A percentile compares a stretch with the other conserved stretches of the same genome.
Conservation (phyloP, 2,888 invertebrate genomes). For the Agrilus biguttatus region DNA sequence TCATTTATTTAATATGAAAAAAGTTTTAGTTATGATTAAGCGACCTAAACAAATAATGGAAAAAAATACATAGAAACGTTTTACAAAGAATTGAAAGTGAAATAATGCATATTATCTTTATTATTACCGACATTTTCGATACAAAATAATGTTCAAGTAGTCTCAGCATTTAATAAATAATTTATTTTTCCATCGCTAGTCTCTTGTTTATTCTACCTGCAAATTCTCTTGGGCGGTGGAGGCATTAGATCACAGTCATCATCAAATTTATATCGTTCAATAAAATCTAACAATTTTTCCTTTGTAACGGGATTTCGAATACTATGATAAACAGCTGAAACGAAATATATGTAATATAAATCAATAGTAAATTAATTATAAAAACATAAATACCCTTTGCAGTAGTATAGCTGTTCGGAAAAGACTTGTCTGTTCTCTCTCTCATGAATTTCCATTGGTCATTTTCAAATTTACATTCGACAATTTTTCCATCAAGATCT, state of each 20-base stretch:
- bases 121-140: too few species aligned
- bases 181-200: too few species aligned
- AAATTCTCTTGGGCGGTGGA: slow-evolving; percentile 42
- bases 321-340: slow-evolving; percentile 67
- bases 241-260: slow-evolving; percentile 61
- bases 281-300: slow-evolving; percentile 60
- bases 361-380: slow-evolving; percentile 3
- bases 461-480: slow-evolving; percentile 82
- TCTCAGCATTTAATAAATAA: too few species aligned
- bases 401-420: slow-evolving; percentile 79
- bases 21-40: too few species aligned
- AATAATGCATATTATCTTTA: too few species aligned
- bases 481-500: slow-evolving; percentile 79
- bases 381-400: slow-evolving; percentile 48
- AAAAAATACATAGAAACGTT: too few species aligned
- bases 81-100: too few species aligned
- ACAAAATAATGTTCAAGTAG: too few species aligned
- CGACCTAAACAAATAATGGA: too few species aligned
- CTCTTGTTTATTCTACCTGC: slow-evolving; percentile 24
- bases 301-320: slow-evolving; percentile 77
- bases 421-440: slow-evolving; percentile 91
- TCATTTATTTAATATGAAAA: too few species aligned
- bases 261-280: slow-evolving; percentile 47
- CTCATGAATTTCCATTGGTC: slow-evolving; percentile 87
- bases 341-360: slow-evolving; percentile 1